phyloP scores from a whole-genome alignment of 2,113 vertebrate species.

The Falcunculus frontatus region DNA sequence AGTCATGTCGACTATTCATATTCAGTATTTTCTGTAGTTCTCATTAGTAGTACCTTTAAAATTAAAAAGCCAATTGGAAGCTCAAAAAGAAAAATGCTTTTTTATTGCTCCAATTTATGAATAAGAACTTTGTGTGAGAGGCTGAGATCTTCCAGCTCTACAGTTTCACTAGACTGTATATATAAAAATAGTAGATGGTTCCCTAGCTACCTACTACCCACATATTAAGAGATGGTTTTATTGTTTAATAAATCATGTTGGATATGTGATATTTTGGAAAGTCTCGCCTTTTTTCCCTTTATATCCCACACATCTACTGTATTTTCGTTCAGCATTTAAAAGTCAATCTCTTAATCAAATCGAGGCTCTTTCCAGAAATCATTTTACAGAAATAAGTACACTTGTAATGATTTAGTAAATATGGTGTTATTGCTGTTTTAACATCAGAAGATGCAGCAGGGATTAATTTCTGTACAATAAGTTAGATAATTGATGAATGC shows the following conservation, averaged over 20 bases:
- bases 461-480: neutral
- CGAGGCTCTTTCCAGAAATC: neutral
- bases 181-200: neutral
- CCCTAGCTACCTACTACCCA: neutral
- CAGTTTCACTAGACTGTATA: neutral
- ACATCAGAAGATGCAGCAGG: neutral
- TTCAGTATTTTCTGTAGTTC: slow-evolving; percentile 1
- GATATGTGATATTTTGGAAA: neutral
- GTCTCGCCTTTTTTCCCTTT: neutral
- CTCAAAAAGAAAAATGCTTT: neutral
- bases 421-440: neutral
- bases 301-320: neutral
- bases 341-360: neutral
- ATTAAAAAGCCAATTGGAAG: neutral
- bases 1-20: neutral
- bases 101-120: slow-evolving; percentile 19
- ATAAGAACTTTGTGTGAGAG: neutral
- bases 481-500: neutral
- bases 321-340: neutral
- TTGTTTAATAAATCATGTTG: slow-evolving; percentile 8
- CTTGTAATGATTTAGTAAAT: neutral
- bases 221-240: neutral
- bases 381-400: neutral
- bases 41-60: neutral
- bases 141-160: neutral